These are phyloP conservation scores for Meloidogyne exigua DNA, from an alignment of 1,140 invertebrate genomes.

Conservation along the genomic window DNA sequence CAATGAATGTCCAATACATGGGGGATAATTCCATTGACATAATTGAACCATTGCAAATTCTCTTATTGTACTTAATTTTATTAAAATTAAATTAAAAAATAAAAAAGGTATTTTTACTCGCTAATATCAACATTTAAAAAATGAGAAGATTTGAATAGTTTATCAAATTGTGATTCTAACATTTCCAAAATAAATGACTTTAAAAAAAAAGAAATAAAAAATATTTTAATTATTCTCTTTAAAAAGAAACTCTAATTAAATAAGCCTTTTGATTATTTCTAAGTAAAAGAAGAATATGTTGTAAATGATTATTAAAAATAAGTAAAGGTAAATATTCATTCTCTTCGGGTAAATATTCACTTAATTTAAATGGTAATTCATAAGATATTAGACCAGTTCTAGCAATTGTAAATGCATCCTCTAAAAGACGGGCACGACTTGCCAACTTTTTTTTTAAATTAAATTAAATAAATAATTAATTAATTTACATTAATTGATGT, in stretches of 20 bases:
- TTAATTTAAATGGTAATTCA: constrained; percentile 10
- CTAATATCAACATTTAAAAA: constrained; percentile 18
- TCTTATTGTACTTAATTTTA: constrained; percentile 21
- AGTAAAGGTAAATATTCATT: constrained; percentile 31
- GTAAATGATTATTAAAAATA: constrained; percentile 37
- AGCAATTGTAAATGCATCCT: constrained; percentile 35
- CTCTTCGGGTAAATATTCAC: constrained; percentile 28
- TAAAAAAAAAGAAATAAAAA: constrained; percentile 19
- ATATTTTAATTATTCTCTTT: neutral
- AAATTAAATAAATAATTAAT: neutral
- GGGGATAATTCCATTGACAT: constrained; percentile 30
- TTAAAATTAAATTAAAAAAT: constrained; percentile 7
- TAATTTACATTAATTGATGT: constrained; percentile 19
- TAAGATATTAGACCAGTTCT: constrained; percentile 19
- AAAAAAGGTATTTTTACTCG: constrained; percentile 15
- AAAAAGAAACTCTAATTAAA: constrained; percentile 2
- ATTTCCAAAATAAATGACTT: constrained; percentile 31
- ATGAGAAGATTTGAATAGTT: constrained; percentile 15
- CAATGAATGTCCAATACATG: constrained; percentile 23
- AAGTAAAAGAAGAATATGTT: constrained; percentile 22
- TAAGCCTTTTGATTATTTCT: constrained; percentile 15
- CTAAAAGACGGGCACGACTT: constrained; percentile 32
- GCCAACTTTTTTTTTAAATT: constrained; percentile 5
- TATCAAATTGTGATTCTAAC: constrained; percentile 25
- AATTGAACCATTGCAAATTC: constrained; percentile 34